Evolutionary conservation across 2,888 invertebrate genomes (phyloP), one percentile per base, ranked within the genome.

Genomic region (Rhagium mordax): DNA sequence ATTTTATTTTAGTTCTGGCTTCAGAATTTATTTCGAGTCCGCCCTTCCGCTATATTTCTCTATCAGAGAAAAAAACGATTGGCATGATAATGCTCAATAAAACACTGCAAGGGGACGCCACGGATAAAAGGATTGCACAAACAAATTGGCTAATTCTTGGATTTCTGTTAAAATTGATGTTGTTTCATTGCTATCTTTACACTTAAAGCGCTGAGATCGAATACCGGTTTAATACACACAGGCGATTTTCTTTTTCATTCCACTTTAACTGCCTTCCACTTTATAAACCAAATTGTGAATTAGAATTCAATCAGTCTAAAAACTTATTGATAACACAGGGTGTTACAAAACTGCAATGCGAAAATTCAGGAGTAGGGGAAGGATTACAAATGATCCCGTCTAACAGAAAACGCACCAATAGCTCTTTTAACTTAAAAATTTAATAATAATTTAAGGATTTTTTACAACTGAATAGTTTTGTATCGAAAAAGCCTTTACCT

Each of bases 51-150:
- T 80, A 85, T 86, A 86, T 84, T 84, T 86, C 84, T 84, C 80
- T 70, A 82, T 84, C 82, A 79, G 79, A 79, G 79, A 76, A 78
- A 79, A 79, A 80, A 80, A 60, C 82, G 82, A 86, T 86, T 83
- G 85, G 84, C 84, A 84, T 79, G 84, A 85, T 86, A 86, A 85
- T 84, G 84, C 82, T 78, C 85, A 81, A 86, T 85, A 85, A 85
- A 85, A 85, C 84, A 85, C 81, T 51, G 78, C 76, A 65, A 77
- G 75, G 75, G 76, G 79, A 78, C 75, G 76, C 67, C 72, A 51
- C 64, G 78, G 81, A 82, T 80, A 79, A 83, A 82, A 83, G 84
- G 83, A 84, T 84, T 81, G 82, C 83, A 80, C 81, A 83, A 85
- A 84, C 84, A 84, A 85, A 85, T 85, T 84, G 84, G 82, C 81